Percentiles rank a stretch among this genome's conserved stretches.
Conservation (phyloP, 2,797 vertebrate species). For the Enteromius anoplus region DNA sequence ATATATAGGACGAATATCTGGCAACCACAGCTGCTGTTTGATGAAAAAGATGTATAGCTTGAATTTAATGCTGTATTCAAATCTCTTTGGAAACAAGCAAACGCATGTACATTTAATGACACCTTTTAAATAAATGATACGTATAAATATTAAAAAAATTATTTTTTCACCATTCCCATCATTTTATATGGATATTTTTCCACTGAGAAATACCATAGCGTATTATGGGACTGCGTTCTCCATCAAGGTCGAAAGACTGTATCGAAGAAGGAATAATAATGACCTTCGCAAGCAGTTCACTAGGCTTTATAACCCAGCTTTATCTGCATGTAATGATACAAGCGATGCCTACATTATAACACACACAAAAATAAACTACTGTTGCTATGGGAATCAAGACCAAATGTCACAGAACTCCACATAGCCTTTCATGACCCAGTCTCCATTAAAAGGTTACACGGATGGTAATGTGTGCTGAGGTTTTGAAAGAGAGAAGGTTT, state of each 20-base stretch:
- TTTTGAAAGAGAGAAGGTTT: conserved; percentile 14
- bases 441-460: conserved; percentile 5
- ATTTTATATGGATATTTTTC: neutral
- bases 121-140: neutral
- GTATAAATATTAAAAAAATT: conserved; percentile 1
- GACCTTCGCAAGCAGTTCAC: neutral
- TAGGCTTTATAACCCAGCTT: neutral
- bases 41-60: neutral
- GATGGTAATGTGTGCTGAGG: conserved; percentile 10
- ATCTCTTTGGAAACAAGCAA: neutral
- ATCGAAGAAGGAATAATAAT: conserved; percentile 1
- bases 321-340: neutral
- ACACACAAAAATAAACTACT: neutral
- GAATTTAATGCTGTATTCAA: neutral
- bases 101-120: neutral
- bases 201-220: neutral
- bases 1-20: neutral
- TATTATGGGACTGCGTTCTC: neutral
- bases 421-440: neutral
- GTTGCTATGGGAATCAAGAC: conserved; percentile 36
- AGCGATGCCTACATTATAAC: neutral
- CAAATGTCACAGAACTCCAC: neutral
- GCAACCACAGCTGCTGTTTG: neutral
- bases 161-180: neutral
- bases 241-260: neutral